Base-by-base conservation (phyloP, 1,140 invertebrate species). In the Drosophila sp. region DNA sequence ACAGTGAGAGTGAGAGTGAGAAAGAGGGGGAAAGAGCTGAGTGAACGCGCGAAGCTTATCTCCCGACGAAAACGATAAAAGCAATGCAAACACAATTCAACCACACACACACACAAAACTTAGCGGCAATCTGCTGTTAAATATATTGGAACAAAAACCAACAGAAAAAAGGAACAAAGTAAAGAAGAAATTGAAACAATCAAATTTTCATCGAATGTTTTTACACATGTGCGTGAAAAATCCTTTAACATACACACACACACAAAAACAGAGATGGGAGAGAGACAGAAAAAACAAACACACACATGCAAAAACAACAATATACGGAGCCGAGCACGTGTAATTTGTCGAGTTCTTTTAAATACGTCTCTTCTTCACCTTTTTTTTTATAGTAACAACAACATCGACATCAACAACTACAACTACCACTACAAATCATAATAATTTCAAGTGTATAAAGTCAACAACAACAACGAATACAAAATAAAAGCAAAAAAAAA, bases 51-150 rank as follows among this genome's bases (percentile, higher is more conserved):
- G 66, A 74, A 85, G 82, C 83, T 86, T 86, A 86, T 86, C 83
- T 86, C 71, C 74, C 50, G 40, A 81, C 78, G 67, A 78, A 79
- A 69, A 81, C 79, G 83, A 86, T 83, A 86, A 87, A 87, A 87
- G 83, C 83, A 86, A 86, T 87, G 83, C 83, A 87, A 86, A 86
- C 70, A 78, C 41, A 17, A 17, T 17, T 17, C 17, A 58, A 23
- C n/a, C 29, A 40, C 41, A 38, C 33, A 29, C 17, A 54, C 61
- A 41, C 4, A 32, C 4, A 63, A 29, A 27, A 35, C 27, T 33
- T 23, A n/a, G 5, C 30, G 38, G 33, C 56, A 56, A 73, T 84
- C 70, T 67, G 58, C 78, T 80, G 71, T 73, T 64, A 40, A 50
- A 50, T 70, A 79, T 74, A 69, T 86, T 81, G 73, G 55, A 57